phyloP scores from a whole-genome alignment of 2,888 invertebrate genomes.

The Luperina testacea region DNA sequence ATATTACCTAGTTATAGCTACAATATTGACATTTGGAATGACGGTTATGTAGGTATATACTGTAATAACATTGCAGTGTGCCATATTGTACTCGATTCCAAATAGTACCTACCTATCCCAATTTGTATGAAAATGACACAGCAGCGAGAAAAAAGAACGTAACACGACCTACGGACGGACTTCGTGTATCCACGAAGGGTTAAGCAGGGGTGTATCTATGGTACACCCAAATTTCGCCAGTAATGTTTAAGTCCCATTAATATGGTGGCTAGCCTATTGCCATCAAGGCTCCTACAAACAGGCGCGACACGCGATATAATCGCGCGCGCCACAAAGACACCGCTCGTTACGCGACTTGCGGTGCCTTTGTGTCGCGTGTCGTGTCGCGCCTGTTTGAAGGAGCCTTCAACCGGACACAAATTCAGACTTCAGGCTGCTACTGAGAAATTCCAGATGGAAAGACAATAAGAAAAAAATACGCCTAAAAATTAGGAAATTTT shows the following conservation, averaged over 20 bases:
- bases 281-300: too few species aligned
- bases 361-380: too few species aligned
- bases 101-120: neutral
- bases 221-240: neutral
- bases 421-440: neutral
- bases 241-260: neutral
- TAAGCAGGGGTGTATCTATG: neutral
- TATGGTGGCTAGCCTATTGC: too few species aligned
- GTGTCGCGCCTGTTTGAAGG: too few species aligned
- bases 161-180: too few species aligned
- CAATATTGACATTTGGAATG: slow-evolving; percentile 34
- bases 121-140: neutral
- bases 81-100: neutral
- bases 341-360: too few species aligned
- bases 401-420: too few species aligned
- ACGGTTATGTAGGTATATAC: slow-evolving; percentile 1
- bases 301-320: too few species aligned
- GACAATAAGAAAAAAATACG: neutral
- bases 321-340: too few species aligned
- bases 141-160: neutral
- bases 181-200: neutral
- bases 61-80: neutral
- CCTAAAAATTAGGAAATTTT: too few species aligned
- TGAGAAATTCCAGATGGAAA: neutral
- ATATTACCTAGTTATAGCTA: neutral